A percentile compares a stretch with the other conserved stretches of the same genome.
Conservation (phyloP, 2,113 vertebrate species). For the Suricata suricatta region DNA sequence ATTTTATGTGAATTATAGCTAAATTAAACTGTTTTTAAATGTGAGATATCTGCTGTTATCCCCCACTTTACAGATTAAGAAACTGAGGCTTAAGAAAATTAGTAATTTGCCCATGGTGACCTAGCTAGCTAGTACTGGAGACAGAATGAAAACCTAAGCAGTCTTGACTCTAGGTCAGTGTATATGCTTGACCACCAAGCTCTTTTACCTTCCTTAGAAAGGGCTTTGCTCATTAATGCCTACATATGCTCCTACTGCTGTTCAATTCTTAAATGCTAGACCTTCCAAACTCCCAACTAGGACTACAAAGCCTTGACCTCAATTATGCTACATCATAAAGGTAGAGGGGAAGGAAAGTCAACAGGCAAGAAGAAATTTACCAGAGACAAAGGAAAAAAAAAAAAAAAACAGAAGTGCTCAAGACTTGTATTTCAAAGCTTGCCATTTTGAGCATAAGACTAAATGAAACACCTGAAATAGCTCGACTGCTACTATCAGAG, state of each 20-base stretch:
- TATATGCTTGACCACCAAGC: neutral
- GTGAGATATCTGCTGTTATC: neutral
- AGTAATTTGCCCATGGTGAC: neutral
- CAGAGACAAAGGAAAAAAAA: neutral
- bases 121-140: neutral
- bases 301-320: neutral
- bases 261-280: constrained; percentile 18
- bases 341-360: neutral
- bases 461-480: neutral
- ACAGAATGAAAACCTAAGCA: neutral
- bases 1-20: neutral
- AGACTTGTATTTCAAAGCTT: neutral
- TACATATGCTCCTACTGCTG: neutral
- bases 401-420: neutral
- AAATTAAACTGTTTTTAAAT: neutral
- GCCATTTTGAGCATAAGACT: neutral
- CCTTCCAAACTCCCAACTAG: neutral
- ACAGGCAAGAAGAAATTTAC: neutral
- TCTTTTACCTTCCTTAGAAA: neutral
- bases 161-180: neutral
- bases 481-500: neutral
- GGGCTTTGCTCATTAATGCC: neutral
- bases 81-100: neutral
- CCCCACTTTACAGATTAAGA: constrained; percentile 24
- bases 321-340: neutral